Evolutionary conservation across 1,140 invertebrate genomes (phyloP), one percentile per base, ranked within the genome.

Genomic region (Neodiprion fabricii): DNA sequence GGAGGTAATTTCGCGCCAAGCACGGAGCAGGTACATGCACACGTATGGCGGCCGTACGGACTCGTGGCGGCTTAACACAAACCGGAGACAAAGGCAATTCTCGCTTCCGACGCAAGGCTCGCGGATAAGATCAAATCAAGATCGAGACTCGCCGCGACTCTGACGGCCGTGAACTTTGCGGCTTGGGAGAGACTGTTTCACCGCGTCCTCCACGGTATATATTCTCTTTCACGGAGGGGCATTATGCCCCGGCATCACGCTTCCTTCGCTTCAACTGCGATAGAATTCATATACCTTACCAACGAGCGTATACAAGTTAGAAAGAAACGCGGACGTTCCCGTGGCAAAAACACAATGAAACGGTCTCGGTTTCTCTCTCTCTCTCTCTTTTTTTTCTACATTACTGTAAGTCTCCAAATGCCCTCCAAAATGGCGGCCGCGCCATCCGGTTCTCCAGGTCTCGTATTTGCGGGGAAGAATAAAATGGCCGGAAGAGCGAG

Each of bases 91-190:
- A 61, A 61, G 53, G 53, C 53, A 40, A 40, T 61, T 61, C 53
- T 12, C 53, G 53, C 53, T 61, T 17, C 53, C 53, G n/a, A 61
- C 53, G 53, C 53, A 12, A 40, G 28, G 28, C 11, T 12, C 53
- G 11, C 53, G 53, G 53, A 61, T 61, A 61, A 61, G 53, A 61
- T 61, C 53, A 61, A 61, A 61, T 61, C 53, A 61, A 61, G 53
- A 61, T 61, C 53, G 53, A 61, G 53, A 14, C 53, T 61, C 53
- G n/a, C 53, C 53, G 53, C 53, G 53, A 9, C 53, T 12, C n/a
- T 61, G 53, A 17, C 53, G 53, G 53, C 53, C 53, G 53, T 61
- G 53, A 61, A 61, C 53, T 61, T 61, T 61, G 53, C 53, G 53
- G 53, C 53, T 61, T 61, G n/a, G 11, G 53, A 17, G 53, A 61